These are phyloP conservation scores for Brotula barbata DNA, from an alignment of 2,797 vertebrate genomes.

Conservation along the genomic window DNA sequence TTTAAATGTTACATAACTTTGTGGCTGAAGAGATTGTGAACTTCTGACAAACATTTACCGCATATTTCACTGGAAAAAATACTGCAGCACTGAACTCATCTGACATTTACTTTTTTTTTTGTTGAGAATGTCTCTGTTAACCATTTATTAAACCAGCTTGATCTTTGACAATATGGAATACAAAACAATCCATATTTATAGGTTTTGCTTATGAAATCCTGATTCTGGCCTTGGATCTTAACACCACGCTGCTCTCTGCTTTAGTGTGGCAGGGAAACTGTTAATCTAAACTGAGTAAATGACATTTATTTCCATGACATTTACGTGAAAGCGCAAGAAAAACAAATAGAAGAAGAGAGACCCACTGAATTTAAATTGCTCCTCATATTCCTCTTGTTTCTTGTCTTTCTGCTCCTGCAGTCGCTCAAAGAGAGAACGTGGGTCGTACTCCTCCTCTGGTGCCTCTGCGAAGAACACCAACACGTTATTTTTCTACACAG, in stretches of 20 bases:
- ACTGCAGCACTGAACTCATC: too few species aligned
- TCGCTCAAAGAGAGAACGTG: slow-evolving; percentile 89
- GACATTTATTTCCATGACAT: too few species aligned
- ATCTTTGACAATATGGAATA: neutral
- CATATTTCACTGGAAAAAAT: too few species aligned
- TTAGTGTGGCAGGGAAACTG: neutral
- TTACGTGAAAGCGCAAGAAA: too few species aligned
- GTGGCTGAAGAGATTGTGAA: neutral
- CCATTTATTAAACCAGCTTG: too few species aligned
- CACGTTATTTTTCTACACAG: too few species aligned
- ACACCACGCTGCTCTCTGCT: neutral
- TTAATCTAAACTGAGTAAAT: neutral
- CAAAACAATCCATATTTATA: neutral
- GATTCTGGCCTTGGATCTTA: neutral
- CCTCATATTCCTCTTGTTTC: slow-evolving; percentile 96
- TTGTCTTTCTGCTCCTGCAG: slow-evolving; percentile 97
- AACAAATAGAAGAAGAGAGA: neutral
- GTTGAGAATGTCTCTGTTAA: too few species aligned
- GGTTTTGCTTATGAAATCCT: neutral
- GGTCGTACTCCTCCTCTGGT: slow-evolving; percentile 92
- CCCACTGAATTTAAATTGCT: slow-evolving; percentile 99
- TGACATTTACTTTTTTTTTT: too few species aligned
- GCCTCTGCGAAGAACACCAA: slow-evolving; percentile 80
- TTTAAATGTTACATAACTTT: neutral
- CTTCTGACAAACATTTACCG: neutral